These are phyloP conservation scores for Drosophila nr. perissopoda DNA, from an alignment of 2,888 invertebrate genomes.

Conservation along the genomic window DNA sequence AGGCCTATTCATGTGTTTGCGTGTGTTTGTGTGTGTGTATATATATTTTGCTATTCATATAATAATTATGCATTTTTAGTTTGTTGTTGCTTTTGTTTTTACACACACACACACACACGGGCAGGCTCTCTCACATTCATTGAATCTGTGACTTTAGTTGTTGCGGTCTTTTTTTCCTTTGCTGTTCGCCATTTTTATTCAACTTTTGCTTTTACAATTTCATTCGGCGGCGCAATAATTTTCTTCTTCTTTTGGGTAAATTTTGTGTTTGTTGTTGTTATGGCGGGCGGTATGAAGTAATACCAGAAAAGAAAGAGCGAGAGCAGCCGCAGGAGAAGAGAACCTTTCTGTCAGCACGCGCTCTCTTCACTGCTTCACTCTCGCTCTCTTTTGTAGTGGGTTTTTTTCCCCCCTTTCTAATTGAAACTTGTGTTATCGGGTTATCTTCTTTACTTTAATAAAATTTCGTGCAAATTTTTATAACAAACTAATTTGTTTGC, in stretches of 20 bases:
- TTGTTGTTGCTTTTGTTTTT: conserved; percentile 46
- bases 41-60: conserved; percentile 39
- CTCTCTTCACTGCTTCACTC: background rate
- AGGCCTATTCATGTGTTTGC: conserved; percentile 37
- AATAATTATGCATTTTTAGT: conserved; percentile 57
- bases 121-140: conserved; percentile 1
- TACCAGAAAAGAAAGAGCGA: conserved; percentile 31
- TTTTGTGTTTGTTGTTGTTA: conserved; percentile 49
- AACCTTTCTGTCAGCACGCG: background rate
- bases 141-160: conserved; percentile 20
- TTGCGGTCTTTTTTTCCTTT: conserved; percentile 31
- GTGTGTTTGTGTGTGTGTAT: conserved; percentile 5
- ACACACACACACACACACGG: conserved; percentile 7
- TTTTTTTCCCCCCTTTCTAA: conserved; percentile 4
- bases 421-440: conserved; percentile 18
- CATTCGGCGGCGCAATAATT: conserved; percentile 77
- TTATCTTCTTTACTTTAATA: conserved; percentile 30
- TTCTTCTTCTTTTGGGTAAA: conserved; percentile 65
- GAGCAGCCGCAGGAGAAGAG: conserved; percentile 9
- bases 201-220: conserved; percentile 74
- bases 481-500: conserved; percentile 38
- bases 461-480: conserved; percentile 26
- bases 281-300: conserved; percentile 63
- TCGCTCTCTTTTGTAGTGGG: conserved; percentile 11
- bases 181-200: conserved; percentile 66